Percentiles rank a stretch among this genome's conserved stretches.
phyloP scores from a whole-genome alignment of 2,113 vertebrate genomes.

The Pandion haliaetus region DNA sequence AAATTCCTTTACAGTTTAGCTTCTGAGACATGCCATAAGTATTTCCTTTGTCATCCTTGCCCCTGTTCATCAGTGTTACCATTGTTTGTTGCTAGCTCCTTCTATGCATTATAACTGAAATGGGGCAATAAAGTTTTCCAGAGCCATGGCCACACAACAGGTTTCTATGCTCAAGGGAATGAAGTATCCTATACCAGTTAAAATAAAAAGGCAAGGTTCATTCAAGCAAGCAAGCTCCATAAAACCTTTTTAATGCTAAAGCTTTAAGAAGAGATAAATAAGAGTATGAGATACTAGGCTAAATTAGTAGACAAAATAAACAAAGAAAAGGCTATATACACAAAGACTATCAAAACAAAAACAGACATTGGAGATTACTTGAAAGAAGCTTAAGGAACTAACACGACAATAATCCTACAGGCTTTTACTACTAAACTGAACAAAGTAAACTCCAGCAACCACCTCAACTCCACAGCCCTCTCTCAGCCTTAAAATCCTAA shows the following conservation, averaged over 20 bases:
- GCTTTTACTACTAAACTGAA: not conserved
- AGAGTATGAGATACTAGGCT: rapidly evolving
- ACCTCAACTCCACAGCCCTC: not conserved
- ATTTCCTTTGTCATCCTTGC: not conserved
- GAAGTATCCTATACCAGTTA: not conserved
- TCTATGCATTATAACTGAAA: not conserved
- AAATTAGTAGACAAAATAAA: not conserved
- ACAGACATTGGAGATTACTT: rapidly evolving
- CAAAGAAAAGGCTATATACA: not conserved
- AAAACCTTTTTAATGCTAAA: not conserved
- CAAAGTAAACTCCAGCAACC: not conserved
- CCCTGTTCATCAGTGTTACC: not conserved
- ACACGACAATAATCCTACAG: not conserved
- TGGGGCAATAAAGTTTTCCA: not conserved
- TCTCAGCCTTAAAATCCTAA: rapidly evolving
- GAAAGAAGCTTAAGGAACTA: not conserved
- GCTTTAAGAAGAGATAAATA: not conserved
- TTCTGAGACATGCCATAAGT: not conserved
- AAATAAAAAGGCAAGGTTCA: not conserved
- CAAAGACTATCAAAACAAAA: not conserved
- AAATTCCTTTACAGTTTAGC: not conserved
- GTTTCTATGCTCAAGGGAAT: not conserved
- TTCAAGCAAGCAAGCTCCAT: not conserved
- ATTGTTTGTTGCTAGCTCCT: not conserved
- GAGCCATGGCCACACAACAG: rapidly evolving